Conservation (phyloP, 1,140 invertebrate species). For the Formica selysi region DNA sequence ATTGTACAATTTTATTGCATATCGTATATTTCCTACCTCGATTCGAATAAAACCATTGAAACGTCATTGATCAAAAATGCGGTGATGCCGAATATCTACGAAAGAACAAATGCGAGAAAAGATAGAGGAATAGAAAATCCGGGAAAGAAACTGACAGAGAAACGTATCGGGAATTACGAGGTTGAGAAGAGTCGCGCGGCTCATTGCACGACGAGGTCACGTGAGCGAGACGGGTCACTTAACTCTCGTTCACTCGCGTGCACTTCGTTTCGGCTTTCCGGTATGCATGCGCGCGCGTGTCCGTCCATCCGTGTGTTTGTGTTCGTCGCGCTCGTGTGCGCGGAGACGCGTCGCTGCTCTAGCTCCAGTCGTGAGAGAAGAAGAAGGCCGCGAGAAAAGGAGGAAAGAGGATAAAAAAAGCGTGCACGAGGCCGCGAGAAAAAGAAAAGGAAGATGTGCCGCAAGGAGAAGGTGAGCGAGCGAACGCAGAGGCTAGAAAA, state of each 20-base stretch:
- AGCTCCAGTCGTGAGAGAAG: slow-evolving; percentile 34
- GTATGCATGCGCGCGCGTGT: slow-evolving; percentile 60
- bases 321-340: slow-evolving; percentile 42
- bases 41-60: slow-evolving; percentile 9
- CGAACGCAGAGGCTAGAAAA: slow-evolving; percentile 26
- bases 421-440: not conserved
- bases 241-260: slow-evolving; percentile 68
- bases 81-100: not conserved
- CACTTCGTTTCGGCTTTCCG: slow-evolving; percentile 70
- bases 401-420: not conserved
- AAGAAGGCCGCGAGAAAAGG: slow-evolving; percentile 21
- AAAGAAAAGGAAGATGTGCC: not conserved
- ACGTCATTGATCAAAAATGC: not conserved
- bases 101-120: not conserved
- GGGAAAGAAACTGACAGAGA: not conserved
- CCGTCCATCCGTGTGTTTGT: slow-evolving; percentile 30
- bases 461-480: slow-evolving; percentile 36
- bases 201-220: slow-evolving; percentile 70
- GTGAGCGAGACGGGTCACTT: slow-evolving; percentile 70
- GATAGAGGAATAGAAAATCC: not conserved
- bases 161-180: slow-evolving; percentile 37
- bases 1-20: not conserved
- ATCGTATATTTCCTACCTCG: not conserved
- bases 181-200: slow-evolving; percentile 57
- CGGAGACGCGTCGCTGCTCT: slow-evolving; percentile 23